Evolutionary conservation across 2,113 vertebrate species (phyloP).

Genomic region (Scatophagus argus): DNA sequence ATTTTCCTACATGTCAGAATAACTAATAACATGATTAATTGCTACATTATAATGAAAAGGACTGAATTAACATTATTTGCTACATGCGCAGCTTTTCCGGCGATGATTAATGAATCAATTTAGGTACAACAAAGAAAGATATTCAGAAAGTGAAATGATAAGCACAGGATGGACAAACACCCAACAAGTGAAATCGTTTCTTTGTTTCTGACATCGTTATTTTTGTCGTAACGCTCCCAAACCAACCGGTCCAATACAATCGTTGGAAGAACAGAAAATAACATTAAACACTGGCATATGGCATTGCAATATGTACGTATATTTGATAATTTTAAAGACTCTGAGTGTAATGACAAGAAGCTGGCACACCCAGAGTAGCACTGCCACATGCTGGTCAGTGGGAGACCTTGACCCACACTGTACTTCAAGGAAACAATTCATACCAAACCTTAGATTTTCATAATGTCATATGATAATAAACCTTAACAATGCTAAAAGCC

Average conservation of each 20-base stretch:
- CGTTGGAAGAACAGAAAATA: not conserved
- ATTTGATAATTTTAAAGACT: not conserved
- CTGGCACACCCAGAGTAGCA: constrained; percentile 16
- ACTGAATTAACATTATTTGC: not conserved
- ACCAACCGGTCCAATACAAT: not conserved
- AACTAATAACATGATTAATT: not conserved
- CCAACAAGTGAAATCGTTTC: not conserved
- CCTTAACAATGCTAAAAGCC: too few species aligned
- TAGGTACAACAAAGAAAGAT: not conserved
- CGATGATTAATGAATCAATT: not conserved
- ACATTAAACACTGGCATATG: not conserved
- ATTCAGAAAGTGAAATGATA: not conserved
- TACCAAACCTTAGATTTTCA: not conserved
- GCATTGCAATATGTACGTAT: not conserved
- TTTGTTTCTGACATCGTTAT: not conserved
- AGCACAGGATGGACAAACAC: not conserved
- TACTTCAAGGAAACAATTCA: not conserved
- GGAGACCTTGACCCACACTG: not conserved
- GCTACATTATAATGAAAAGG: not conserved
- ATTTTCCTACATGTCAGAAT: not conserved
- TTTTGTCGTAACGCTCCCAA: not conserved
- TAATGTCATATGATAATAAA: not conserved
- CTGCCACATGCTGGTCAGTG: constrained; percentile 67
- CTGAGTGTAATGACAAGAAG: not conserved
- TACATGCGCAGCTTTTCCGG: not conserved